Evolutionary conservation across 2,797 vertebrate species (phyloP).

Genomic region (Tapera naevia): DNA sequence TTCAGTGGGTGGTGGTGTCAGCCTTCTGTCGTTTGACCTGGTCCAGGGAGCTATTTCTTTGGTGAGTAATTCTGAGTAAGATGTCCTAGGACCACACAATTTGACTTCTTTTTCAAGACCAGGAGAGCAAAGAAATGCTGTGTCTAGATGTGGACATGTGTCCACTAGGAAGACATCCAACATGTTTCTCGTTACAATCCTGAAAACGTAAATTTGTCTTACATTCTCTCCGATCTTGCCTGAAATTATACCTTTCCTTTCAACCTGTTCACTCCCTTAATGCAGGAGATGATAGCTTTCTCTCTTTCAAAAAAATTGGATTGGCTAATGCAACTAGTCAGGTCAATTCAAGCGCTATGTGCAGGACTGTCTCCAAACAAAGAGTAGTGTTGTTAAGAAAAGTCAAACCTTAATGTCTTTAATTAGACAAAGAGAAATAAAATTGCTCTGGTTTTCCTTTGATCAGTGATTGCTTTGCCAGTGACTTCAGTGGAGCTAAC

Average conservation of each 20-base stretch:
- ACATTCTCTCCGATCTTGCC: neutral
- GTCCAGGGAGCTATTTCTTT: neutral
- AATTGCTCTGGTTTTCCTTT: neutral
- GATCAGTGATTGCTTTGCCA: neutral
- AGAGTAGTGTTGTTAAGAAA: neutral
- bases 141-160: neutral
- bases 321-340: neutral
- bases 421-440: neutral
- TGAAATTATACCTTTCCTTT: neutral
- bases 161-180: neutral
- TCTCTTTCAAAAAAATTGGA: neutral
- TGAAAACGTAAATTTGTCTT: neutral
- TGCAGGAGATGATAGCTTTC: neutral
- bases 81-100: neutral
- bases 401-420: neutral
- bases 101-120: neutral
- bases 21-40: neutral
- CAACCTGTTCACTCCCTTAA: neutral
- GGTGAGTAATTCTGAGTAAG: neutral
- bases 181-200: neutral
- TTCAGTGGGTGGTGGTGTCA: neutral
- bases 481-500: neutral
- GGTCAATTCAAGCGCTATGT: neutral
- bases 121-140: neutral
- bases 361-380: neutral